Base-by-base conservation (phyloP, 2,797 vertebrate genomes). In the Periophthalmus magnuspinnatus region DNA sequence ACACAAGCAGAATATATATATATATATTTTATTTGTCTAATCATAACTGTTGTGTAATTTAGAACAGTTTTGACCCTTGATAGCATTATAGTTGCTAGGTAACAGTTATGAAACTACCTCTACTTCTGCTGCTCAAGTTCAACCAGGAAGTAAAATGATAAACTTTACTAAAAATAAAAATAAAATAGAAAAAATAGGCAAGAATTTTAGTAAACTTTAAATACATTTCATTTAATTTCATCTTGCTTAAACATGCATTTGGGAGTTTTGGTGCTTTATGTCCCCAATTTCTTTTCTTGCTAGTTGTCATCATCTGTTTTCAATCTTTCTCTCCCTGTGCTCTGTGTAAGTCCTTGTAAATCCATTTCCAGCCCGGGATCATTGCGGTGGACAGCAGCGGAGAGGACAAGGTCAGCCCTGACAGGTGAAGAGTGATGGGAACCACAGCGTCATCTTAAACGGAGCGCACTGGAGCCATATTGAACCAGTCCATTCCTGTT, bases 401-500 rank as follows among this genome's bases (percentile, higher is more conserved):
- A 10, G 36, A 68, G 36, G 50, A 73, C 47, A 72, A 74, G 67
- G 67, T 67, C 41, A 17, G 54, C 34, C 10, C 65, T 28, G 64
- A 67, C 48, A 50, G 56, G 61, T 61, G 22, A 69, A 32, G 24
- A 33, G 24, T 19, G 63, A 33, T 54, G 48, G 52, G 9, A 55
- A 21, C 5, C 24, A 17, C 16, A 3, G 21, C 38, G 34, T 22
- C 60, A 22, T 16, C 19, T 14, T 38, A 62, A 62, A 60, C 38
- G 8, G 38, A 16, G 24, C 61, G 5, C 28, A 45, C 11, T 62
- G 59, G 34, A 63, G 45, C 38, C 61, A 47, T 63, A 47, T 47
- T 63, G 61, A 62, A 22, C 34, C 10, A 6, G 34, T 22, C n/a
- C 7, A 13, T 61, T 61, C 61, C 28, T 60, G 36, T 67, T 32